Percentiles rank a stretch among this genome's conserved stretches.
Evolutionary conservation across 2,797 vertebrate species (phyloP).

Genomic region (Chaenodraco wilsoni): DNA sequence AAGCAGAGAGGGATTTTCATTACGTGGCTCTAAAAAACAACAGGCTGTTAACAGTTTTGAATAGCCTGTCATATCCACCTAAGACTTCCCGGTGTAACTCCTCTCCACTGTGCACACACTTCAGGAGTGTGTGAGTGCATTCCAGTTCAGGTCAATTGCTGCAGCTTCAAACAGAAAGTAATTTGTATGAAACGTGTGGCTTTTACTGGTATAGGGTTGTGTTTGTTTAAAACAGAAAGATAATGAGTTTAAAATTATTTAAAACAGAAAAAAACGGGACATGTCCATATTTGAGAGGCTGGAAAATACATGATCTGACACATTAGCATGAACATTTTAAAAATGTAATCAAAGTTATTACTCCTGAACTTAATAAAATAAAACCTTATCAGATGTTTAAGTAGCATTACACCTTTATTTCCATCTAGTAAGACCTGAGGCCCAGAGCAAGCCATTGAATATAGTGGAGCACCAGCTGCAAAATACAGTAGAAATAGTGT

Average conservation of each 20-base stretch:
- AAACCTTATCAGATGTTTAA: background rate
- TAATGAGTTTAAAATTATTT: no score
- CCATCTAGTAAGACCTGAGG: background rate
- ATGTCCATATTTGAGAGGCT: no score
- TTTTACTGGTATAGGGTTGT: background rate
- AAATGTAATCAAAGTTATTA: no score
- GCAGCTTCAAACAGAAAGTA: conserved; percentile 5
- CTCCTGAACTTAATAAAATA: no score
- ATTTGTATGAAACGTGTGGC: background rate
- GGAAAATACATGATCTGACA: no score
- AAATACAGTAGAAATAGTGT: conserved; percentile 29
- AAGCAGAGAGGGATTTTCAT: conserved; percentile 52
- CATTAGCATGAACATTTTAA: no score
- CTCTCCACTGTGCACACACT: conserved; percentile 11
- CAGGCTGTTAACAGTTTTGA: conserved; percentile 53
- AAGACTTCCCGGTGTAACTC: background rate
- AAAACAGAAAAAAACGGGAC: no score
- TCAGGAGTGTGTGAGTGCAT: conserved; percentile 10
- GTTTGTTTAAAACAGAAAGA: no score
- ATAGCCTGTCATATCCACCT: conserved; percentile 44
- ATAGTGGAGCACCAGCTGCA: conserved; percentile 1
- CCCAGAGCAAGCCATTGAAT: background rate
- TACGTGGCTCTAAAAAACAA: conserved; percentile 47
- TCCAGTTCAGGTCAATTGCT: conserved; percentile 15
- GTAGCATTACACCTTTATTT: background rate